phyloP scores from a whole-genome alignment of 2,888 invertebrate genomes.

The Pemphredon lugubris region DNA sequence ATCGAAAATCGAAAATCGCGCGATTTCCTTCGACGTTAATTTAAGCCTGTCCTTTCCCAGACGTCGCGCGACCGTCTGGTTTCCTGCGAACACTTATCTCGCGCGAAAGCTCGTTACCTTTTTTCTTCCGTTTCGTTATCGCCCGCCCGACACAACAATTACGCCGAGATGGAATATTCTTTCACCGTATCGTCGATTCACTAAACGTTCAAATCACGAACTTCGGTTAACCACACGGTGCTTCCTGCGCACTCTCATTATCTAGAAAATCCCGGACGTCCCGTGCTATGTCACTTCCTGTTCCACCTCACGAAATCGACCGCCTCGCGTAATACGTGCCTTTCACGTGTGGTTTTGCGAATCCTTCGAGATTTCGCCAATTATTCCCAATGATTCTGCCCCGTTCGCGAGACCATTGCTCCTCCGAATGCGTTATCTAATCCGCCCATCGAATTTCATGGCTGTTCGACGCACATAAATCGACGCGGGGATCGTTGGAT shows the following conservation, averaged over 20 bases:
- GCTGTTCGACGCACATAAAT: too few relatives aligned
- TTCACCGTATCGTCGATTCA: slow-evolving; percentile 36
- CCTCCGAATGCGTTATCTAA: neutral
- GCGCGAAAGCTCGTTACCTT: neutral
- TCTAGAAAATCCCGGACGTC: slow-evolving; percentile 59
- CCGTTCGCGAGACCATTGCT: neutral
- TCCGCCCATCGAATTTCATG: too few relatives aligned
- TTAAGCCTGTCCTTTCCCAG: too few relatives aligned
- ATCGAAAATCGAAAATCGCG: too few relatives aligned
- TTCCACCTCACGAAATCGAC: slow-evolving; percentile 51
- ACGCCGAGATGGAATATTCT: slow-evolving; percentile 16
- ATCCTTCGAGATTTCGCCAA: neutral
- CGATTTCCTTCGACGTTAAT: too few relatives aligned
- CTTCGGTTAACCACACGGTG: slow-evolving; percentile 70
- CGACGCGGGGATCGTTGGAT: neutral
- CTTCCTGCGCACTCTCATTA: slow-evolving; percentile 63
- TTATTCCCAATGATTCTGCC: too few relatives aligned
- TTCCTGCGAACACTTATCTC: slow-evolving; percentile 1
- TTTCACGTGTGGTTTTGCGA: neutral
- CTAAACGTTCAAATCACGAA: slow-evolving; percentile 52
- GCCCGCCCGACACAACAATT: slow-evolving; percentile 29
- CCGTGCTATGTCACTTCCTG: slow-evolving; percentile 61
- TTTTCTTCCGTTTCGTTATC: slow-evolving; percentile 33
- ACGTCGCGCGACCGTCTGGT: too few relatives aligned
- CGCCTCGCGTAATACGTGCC: slow-evolving; percentile 14